phyloP scores from a whole-genome alignment of 2,797 vertebrate genomes.

The Rhinella marina region DNA sequence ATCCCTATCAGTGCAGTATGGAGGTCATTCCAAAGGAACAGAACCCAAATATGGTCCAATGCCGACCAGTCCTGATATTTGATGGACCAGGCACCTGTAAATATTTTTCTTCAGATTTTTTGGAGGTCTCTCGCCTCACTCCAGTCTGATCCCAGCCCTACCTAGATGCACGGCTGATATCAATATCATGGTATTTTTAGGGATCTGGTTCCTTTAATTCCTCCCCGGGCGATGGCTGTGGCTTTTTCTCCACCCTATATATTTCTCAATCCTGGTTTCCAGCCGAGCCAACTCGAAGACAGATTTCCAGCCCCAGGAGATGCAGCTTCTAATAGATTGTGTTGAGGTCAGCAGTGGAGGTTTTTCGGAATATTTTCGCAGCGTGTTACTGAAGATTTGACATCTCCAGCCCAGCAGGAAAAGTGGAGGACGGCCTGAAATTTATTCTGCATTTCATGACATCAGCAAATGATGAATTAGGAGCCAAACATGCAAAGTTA shows the following conservation, averaged over 20 bases:
- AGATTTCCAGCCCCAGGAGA: constrained; percentile 16
- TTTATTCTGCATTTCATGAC: background rate
- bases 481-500: constrained; percentile 17
- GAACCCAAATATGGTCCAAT: too few species aligned
- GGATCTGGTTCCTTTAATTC: background rate
- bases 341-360: constrained; percentile 67
- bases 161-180: too few species aligned
- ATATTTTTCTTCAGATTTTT: too few species aligned
- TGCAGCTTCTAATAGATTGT: constrained; percentile 66
- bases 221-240: background rate
- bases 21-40: too few species aligned
- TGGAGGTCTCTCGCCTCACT: too few species aligned
- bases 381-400: constrained; percentile 27
- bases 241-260: constrained; percentile 1
- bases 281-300: constrained; percentile 16
- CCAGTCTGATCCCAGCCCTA: too few species aligned
- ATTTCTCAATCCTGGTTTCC: constrained; percentile 38
- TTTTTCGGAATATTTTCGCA: constrained; percentile 61
- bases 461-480: constrained; percentile 8
- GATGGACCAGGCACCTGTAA: too few species aligned
- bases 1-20: too few species aligned
- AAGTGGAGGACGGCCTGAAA: constrained; percentile 5
- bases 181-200: background rate
- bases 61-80: too few species aligned
- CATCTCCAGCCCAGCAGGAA: constrained; percentile 14